Evolutionary conservation across 2,888 invertebrate species (phyloP).

Genomic region (Drosophila ezoana): DNA sequence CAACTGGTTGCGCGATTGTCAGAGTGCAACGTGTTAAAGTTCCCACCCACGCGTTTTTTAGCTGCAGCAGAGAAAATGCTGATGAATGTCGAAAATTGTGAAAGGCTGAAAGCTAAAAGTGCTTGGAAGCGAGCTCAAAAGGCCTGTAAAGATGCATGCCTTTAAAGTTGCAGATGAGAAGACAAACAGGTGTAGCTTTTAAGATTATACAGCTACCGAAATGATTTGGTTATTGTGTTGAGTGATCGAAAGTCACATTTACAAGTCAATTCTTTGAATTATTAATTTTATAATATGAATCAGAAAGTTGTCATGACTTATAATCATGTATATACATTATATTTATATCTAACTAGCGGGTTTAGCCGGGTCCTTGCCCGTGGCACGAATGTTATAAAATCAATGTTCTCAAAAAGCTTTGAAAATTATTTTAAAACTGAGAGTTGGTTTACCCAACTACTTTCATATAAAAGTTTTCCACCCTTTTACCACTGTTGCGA

Average conservation of each 20-base stretch:
- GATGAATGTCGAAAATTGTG: constrained; percentile 46
- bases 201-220: constrained; percentile 21
- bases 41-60: constrained; percentile 8
- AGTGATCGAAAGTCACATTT: constrained; percentile 3
- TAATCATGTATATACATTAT: too few relatives aligned
- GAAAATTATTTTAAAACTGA: too few relatives aligned
- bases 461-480: too few relatives aligned
- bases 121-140: constrained; percentile 13
- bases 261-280: not conserved
- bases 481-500: too few relatives aligned
- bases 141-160: not conserved
- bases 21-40: constrained; percentile 34
- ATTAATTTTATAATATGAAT: constrained; percentile 5
- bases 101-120: constrained; percentile 48
- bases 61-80: constrained; percentile 15
- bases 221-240: not conserved
- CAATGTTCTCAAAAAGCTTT: too few relatives aligned
- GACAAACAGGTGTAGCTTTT: constrained; percentile 4
- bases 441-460: too few relatives aligned
- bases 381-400: too few relatives aligned
- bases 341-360: too few relatives aligned
- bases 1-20: constrained; percentile 54
- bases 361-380: too few relatives aligned
- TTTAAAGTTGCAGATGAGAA: not conserved
- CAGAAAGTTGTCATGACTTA: not conserved